Evolutionary conservation across 2,797 vertebrate genomes (phyloP).

Genomic region (Gila robusta): DNA sequence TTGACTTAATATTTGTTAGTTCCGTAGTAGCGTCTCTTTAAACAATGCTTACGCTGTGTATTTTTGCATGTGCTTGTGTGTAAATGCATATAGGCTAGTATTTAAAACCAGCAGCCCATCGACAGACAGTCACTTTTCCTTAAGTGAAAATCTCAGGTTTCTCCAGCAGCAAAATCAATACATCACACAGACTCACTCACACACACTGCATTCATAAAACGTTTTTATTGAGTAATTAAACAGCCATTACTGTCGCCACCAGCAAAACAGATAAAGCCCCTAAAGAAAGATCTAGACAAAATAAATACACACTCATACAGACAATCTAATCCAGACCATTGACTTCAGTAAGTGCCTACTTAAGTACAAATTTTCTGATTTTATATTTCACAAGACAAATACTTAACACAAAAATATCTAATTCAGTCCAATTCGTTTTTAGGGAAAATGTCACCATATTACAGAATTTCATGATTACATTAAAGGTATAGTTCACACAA

Average conservation of each 20-base stretch:
- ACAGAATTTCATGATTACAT: not conserved
- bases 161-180: constrained; percentile 67
- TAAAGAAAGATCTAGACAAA: constrained; percentile 86
- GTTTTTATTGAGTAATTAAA: constrained; percentile 99
- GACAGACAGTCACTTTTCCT: constrained; percentile 54
- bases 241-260: constrained; percentile 97
- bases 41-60: not conserved
- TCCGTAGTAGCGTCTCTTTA: not conserved
- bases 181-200: constrained; percentile 64
- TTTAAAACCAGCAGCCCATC: constrained; percentile 52
- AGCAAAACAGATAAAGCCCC: constrained; percentile 94
- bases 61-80: constrained; percentile 5
- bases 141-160: constrained; percentile 59
- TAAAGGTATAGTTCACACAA: not conserved
- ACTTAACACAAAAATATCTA: not conserved
- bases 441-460: not conserved
- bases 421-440: not conserved
- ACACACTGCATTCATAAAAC: constrained; percentile 90
- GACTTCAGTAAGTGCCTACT: not conserved
- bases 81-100: constrained; percentile 33
- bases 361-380: not conserved
- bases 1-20: not conserved
- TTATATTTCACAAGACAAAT: not conserved
- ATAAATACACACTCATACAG: constrained; percentile 34
- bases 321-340: constrained; percentile 23